These are phyloP conservation scores for Sipha flava DNA, from an alignment of 1,140 invertebrate genomes.

Conservation along the genomic window DNA sequence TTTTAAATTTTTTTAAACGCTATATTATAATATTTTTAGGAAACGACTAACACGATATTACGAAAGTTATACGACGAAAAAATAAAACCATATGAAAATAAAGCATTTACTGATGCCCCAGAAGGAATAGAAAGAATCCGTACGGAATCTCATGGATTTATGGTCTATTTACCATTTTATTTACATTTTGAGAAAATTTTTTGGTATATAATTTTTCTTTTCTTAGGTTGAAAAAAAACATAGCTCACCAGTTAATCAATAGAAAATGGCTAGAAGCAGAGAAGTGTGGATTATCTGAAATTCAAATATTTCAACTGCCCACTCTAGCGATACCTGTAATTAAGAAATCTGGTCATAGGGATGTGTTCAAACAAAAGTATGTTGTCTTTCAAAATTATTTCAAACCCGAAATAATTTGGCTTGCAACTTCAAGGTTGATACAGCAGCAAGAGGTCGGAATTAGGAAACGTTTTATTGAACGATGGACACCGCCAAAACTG, in stretches of 20 bases:
- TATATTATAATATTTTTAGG: background rate
- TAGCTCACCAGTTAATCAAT: background rate
- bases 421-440: background rate
- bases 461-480: background rate
- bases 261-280: background rate
- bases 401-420: no score
- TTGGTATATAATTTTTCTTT: background rate
- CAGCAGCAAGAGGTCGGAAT: background rate
- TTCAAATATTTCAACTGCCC: background rate
- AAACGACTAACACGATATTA: background rate
- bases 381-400: background rate
- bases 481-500: background rate
- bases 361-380: conserved; percentile 14
- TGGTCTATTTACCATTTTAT: background rate
- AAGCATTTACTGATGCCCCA: background rate
- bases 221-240: background rate
- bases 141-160: conserved; percentile 2
- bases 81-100: background rate
- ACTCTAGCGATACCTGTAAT: background rate
- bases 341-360: background rate
- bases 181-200: background rate
- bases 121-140: background rate
- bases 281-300: background rate
- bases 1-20: background rate
- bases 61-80: background rate